Percentiles rank a stretch among this genome's conserved stretches.
Conservation (phyloP, 2,797 vertebrate genomes). For the Echiichthys vipera region DNA sequence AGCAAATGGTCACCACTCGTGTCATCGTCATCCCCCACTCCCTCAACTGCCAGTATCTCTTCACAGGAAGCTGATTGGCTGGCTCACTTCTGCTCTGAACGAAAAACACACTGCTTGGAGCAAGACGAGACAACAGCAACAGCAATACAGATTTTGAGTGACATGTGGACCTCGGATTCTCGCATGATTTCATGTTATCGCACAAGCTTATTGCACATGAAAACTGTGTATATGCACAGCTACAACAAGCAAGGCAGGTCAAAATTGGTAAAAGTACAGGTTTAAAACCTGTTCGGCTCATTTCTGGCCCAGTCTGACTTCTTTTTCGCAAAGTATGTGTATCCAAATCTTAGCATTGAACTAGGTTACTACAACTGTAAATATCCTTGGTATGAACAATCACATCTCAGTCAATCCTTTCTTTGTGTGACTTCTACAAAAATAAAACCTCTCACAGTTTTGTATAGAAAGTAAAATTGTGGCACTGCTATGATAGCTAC, state of each 20-base stretch:
- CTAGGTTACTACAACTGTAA: not conserved
- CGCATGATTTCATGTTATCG: too few relatives aligned
- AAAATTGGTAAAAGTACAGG: too few relatives aligned
- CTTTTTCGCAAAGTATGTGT: not conserved
- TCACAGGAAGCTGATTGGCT: too few relatives aligned
- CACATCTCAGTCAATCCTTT: not conserved
- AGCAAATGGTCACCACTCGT: too few relatives aligned
- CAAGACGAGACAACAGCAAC: too few relatives aligned
- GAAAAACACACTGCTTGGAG: too few relatives aligned
- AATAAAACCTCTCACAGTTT: not conserved
- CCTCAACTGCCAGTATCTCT: too few relatives aligned
- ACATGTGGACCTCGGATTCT: too few relatives aligned
- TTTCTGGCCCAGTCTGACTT: not conserved
- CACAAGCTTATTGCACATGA: not conserved
- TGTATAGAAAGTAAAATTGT: slow-evolving; percentile 23
- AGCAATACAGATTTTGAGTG: too few relatives aligned
- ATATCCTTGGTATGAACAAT: not conserved
- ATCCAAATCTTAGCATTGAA: not conserved
- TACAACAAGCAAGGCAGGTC: not conserved
- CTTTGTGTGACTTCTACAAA: not conserved
- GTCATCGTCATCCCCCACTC: too few relatives aligned
- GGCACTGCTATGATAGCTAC: slow-evolving; percentile 25
- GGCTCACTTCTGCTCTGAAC: too few relatives aligned
- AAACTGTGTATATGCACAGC: not conserved
- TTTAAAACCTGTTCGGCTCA: not conserved